Evolutionary conservation across 2,888 invertebrate genomes (phyloP).

Genomic region (Cephus pulcher): DNA sequence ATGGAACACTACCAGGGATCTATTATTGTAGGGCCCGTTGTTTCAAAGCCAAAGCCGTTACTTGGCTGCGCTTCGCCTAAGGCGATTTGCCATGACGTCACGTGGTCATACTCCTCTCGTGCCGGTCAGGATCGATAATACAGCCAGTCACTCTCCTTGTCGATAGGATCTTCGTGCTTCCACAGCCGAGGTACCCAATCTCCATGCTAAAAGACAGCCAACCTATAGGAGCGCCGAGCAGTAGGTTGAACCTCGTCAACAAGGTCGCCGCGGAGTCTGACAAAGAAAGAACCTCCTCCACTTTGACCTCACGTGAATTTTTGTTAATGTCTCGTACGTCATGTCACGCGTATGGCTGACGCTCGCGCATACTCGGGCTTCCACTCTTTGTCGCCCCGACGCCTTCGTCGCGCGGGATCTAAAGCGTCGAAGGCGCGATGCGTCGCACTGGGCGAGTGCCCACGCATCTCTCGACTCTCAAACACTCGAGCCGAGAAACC

Average conservation of each 20-base stretch:
- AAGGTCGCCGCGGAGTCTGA: not conserved
- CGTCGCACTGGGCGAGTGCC: constrained; percentile 2
- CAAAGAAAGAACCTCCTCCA: not conserved
- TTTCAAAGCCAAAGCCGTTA: constrained; percentile 11
- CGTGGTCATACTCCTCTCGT: not conserved
- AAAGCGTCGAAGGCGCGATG: not conserved
- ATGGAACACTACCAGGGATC: constrained; percentile 11
- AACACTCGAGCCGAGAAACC: constrained; percentile 7
- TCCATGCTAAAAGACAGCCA: not conserved
- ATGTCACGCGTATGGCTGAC: not conserved
- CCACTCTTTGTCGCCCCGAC: not conserved
- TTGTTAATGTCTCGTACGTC: not conserved
- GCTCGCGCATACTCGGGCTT: not conserved
- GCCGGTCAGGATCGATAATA: not conserved
- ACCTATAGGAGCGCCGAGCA: not conserved
- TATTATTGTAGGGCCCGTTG: constrained; percentile 24
- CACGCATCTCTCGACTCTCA: constrained; percentile 19
- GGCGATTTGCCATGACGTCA: not conserved
- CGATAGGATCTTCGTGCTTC: not conserved
- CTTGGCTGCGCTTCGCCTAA: constrained; percentile 14
- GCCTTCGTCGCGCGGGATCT: not conserved
- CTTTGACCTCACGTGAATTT: not conserved
- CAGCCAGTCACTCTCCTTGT: not conserved
- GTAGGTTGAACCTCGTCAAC: not conserved
- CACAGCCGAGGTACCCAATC: not conserved